Evolutionary conservation across 2,113 vertebrate genomes (phyloP).

Genomic region (Mus musculus): GRCm39 chr16:93267501-93268000

Average conservation of each 20-base stretch:
- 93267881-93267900: background rate
- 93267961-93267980: background rate
- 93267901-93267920: constrained; percentile 64
- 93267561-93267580: background rate
- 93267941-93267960: constrained; percentile 38
- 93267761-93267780: background rate
- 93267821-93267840: constrained; percentile 48
- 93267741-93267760: background rate
- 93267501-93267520: background rate
- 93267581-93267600: background rate
- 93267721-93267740: background rate
- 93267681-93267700: background rate
- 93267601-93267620: background rate
- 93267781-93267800: constrained; percentile 32
- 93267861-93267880: constrained; percentile 21
- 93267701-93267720: background rate
- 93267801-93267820: constrained; percentile 51
- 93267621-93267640: background rate
- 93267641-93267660: background rate
- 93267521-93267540: background rate
- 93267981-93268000: constrained; percentile 4
- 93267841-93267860: constrained; percentile 46
- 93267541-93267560: background rate
- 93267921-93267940: constrained; percentile 1
- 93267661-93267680: background rate